These are phyloP conservation scores for Nymphalis c-album DNA, from an alignment of 2,888 invertebrate species.

Conservation along the genomic window DNA sequence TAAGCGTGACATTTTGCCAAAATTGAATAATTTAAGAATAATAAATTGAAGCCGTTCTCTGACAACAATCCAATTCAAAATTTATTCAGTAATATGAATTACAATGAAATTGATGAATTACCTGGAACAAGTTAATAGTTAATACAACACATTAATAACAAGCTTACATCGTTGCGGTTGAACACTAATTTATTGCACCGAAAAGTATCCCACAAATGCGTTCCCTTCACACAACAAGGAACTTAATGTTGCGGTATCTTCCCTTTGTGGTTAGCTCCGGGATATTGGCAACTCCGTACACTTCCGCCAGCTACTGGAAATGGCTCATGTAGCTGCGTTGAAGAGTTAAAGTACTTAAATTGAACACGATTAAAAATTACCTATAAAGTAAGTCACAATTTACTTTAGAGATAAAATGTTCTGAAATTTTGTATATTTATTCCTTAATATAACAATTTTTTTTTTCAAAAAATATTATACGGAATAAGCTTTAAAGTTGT, in stretches of 20 bases:
- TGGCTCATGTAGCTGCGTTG: background rate
- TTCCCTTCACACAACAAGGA: constrained; percentile 48
- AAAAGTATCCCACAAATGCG: constrained; percentile 39
- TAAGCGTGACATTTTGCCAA: no score
- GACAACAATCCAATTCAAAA: background rate
- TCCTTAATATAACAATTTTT: no score
- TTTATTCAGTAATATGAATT: background rate
- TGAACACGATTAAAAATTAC: no score
- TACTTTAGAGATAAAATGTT: no score
- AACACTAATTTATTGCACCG: constrained; percentile 35
- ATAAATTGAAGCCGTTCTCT: background rate
- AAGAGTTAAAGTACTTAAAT: background rate
- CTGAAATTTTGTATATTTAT: no score
- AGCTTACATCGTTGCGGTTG: constrained; percentile 36
- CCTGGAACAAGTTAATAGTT: background rate
- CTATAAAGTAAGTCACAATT: no score
- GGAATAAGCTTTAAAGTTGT: no score
- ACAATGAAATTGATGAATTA: background rate
- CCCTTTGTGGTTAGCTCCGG: constrained; percentile 39
- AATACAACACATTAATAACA: constrained; percentile 30
- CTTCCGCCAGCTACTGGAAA: constrained; percentile 8
- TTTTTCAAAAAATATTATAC: no score
- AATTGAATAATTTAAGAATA: no score
- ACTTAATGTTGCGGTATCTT: constrained; percentile 41
- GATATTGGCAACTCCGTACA: constrained; percentile 17